Conservation (phyloP, 2,113 vertebrate genomes). For the Malaclemys terrapin region DNA sequence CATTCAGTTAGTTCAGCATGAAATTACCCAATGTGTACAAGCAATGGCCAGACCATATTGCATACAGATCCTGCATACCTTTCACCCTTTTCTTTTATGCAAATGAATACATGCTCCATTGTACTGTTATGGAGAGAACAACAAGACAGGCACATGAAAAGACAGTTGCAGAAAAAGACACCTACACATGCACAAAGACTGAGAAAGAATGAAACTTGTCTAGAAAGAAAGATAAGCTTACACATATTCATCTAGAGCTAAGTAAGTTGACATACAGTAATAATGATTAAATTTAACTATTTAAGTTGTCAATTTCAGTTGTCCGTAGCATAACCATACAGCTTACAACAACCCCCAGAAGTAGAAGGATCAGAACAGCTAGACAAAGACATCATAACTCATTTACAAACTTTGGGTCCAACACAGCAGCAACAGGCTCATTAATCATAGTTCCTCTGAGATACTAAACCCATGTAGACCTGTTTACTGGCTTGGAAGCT, state of each 20-base stretch:
- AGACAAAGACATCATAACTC: neutral
- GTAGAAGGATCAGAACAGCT: neutral
- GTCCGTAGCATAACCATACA: neutral
- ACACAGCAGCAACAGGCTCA: neutral
- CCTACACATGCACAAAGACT: neutral
- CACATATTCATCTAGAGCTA: neutral
- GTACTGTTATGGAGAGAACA: neutral
- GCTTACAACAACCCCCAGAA: neutral
- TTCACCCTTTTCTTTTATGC: slow-evolving; percentile 1
- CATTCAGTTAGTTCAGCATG: neutral
- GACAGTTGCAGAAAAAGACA: neutral
- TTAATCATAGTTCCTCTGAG: neutral
- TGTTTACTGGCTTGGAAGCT: neutral
- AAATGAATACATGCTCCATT: neutral
- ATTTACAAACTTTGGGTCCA: neutral
- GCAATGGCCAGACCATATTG: neutral
- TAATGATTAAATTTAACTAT: neutral
- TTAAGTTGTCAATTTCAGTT: neutral
- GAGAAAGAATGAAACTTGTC: neutral
- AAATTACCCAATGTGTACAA: neutral
- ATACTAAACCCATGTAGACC: neutral
- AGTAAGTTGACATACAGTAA: neutral
- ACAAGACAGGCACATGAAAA: neutral
- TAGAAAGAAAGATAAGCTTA: neutral
- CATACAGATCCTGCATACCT: neutral